phyloP scores from a whole-genome alignment of 2,113 vertebrate species.

The Miniopterus natalensis region DNA sequence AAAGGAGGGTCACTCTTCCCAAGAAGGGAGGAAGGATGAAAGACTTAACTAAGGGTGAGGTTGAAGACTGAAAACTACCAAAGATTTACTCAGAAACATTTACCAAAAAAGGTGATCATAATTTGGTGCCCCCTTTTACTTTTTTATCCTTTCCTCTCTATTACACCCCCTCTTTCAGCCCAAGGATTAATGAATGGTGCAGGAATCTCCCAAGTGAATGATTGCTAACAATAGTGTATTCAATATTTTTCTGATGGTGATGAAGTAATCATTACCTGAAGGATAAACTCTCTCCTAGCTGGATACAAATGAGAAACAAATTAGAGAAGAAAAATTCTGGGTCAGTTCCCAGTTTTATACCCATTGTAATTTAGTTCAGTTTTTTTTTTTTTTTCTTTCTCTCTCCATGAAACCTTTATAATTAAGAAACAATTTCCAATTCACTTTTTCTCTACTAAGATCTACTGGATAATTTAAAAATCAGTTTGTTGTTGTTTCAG shows the following conservation, averaged over 20 bases:
- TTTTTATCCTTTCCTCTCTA: neutral
- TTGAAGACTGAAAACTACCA: neutral
- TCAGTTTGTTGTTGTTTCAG: constrained; percentile 56
- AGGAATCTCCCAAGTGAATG: neutral
- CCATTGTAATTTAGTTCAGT: neutral
- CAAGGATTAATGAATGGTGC: neutral
- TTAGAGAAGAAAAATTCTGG: constrained; percentile 56
- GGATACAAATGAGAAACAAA: constrained; percentile 56
- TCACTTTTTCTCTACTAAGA: constrained; percentile 55
- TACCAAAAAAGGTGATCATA: neutral
- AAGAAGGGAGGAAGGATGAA: neutral
- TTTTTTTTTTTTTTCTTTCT: neutral
- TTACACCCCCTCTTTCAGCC: neutral
- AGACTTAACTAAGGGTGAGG: neutral
- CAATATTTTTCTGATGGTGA: neutral
- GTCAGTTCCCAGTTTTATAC: constrained; percentile 57
- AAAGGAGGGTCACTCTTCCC: neutral
- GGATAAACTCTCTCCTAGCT: neutral
- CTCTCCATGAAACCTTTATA: constrained; percentile 30
- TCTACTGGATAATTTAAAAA: constrained; percentile 67
- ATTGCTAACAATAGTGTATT: neutral
- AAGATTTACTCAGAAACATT: neutral
- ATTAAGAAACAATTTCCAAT: constrained; percentile 68
- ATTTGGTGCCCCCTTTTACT: neutral
- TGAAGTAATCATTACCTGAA: neutral